Evolutionary conservation across 2,888 invertebrate genomes (phyloP), one percentile per base, ranked within the genome.

Genomic region (Cantharis rustica): DNA sequence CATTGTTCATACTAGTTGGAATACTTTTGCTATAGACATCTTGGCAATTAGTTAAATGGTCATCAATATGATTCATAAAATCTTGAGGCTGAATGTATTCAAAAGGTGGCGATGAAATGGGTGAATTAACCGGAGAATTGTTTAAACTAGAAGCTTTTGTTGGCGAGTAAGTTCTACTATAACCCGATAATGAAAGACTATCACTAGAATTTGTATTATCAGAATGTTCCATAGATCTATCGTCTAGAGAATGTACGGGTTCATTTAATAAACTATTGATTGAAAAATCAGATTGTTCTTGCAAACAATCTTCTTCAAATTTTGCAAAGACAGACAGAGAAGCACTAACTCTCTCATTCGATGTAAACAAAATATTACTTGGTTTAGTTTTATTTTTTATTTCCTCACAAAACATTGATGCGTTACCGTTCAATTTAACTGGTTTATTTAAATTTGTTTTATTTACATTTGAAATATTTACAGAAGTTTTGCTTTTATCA

Each of bases 1-100:
- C 64, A 64, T 11, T 16, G 1, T 20, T 64, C 16, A 20, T 64
- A 13, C 64, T 64, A 16, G 64, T 64, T 15, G 47, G 47, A 47
- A 47, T 47, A 47, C n/a, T 47, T 47, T 47, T 47, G 7, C n/a
- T 47, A n/a, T 47, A 47, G 47, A 47, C 47, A 47, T 47, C 47
- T 47, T 47, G 7, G 47, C 47, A 47, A 47, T 9, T 47, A 7
- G n/a, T 47, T n/a, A 47, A 47, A n/a, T 47, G 47, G 7, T n/a
- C 47, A 9, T 47, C 47, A n/a, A 47, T 47, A 17, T 75, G 75
- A 15, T 26, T 72, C 66, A 66, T n/a, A 64, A 63, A 75, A n/a
- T 75, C 75, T 15, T 69, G 64, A 3, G 75, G 63, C 2, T 72
- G 72, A 31, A 75, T 75, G 23, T 72, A 27, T 61, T 75, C 75